Base-by-base conservation (phyloP, 2,113 vertebrate genomes). In the Salvator merianae region DNA sequence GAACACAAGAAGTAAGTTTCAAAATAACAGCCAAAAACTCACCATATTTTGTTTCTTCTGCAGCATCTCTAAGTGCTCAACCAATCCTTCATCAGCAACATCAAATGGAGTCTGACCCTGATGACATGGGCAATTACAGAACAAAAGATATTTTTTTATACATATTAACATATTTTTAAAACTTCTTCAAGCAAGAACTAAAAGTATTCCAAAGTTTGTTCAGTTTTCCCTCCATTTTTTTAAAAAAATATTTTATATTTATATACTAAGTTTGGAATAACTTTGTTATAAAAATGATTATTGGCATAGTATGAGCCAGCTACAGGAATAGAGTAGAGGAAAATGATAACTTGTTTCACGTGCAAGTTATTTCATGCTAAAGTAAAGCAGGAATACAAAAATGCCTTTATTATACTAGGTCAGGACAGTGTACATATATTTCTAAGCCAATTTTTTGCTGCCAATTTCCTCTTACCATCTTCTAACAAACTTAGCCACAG, bases 91-190 rank as follows among this genome's bases (percentile, higher is more conserved):
- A 6, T 97, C 96, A 38, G 96, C 96, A 88, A 97, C 96, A 0
- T 97, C 96, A 7, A 97, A 96, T 0, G 96, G 96, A 0, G 96
- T 96, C 91, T 97, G 96, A 87, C 96, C 96, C 96, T 97, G 89
- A 36, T 71, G 78, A 75, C 5, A 76, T 34, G 36, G 7, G 22
- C 5, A 38, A 0, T 0, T 13, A 79, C 59, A 92, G 78, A 69
- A 87, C 63, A 83, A 69, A 47, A 65, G 65, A 5, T 81, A 4
- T 0, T 18, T 69, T 3, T 38, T 87, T 53, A 62, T 38, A 28
- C 47, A 38, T 0, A 72, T 84, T 86, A 91, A 81, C n/a, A 72
- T 43, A 71, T 53, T 28, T 5, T 26, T 40, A 26, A 84, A 68
- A 47, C 7, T 50, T 66, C 28, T 0, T 3, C 5, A 38, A 5